Evolutionary conservation across 92 coral and sea anemone species (phyloP), one percentile per base, ranked within the genome.

Genomic region (Galaxea fascicularis): DNA sequence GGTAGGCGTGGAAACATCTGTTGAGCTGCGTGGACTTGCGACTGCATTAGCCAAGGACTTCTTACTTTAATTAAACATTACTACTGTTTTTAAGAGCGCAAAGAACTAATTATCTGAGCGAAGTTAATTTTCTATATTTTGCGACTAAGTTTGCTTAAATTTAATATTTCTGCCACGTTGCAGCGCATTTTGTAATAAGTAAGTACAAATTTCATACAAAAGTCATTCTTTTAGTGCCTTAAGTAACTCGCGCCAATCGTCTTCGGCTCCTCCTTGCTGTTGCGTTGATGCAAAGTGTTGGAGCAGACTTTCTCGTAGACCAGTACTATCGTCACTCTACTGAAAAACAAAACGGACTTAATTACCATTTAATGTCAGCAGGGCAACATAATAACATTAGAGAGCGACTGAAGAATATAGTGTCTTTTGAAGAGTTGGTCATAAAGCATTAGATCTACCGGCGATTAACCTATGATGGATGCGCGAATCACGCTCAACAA

Each of bases 151-250:
- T 35, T 35, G 41, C 41, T 35, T 35, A 35, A 35, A 35, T 35
- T 35, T 35, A 24, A 21, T 45, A 22, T 69, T 69, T 21, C 27
- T 24, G 28, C 29, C 39, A 7, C 7, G 18, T 39, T 21, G 9
- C 1, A 11, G 28, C 52, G 10, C 15, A n/a, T 69, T 17, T 25
- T 27, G 10, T 18, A 4, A 41, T 20, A 28, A 49, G 24, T 25
- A 49, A 16, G 21, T 27, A 12, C 59, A 25, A 51, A 27, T 8
- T 18, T 27, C 7, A 10, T 13, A 41, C 41, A 15, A 4, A 27
- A 66, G 31, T 81, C 69, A 82, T 46, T 82, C 86, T 57, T 57
- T 82, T 24, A 82, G 86, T 56, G 86, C 86, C 0, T 71, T 71
- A 71, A 70, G 74, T 82, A 82, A 70, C 20, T 82, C 86, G 22